Base-by-base conservation (phyloP, 1,140 invertebrate species). In the Hormaphis cornu region DNA sequence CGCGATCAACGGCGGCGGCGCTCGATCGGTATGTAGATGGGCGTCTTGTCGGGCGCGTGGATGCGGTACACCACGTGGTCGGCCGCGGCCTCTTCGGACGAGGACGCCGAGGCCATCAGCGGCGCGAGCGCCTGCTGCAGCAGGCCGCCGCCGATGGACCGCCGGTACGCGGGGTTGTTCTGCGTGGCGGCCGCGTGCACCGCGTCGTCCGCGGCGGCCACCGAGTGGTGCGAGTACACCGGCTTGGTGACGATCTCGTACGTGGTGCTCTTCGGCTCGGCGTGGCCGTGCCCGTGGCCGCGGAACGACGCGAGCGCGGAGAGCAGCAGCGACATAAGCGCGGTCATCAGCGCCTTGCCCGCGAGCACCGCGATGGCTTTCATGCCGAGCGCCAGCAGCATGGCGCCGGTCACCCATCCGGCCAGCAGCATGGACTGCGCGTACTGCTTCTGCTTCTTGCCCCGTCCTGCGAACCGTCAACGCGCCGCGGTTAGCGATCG, bases 181-280 rank as follows among this genome's bases (percentile, higher is more conserved):
- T 72, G 70, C 1, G 52, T 20, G 24, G 40, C 70, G 50, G 71
- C 56, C 10, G 70, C 78, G 12, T 84, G 82, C 59, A 89, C 85
- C 75, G 88, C 86, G 0, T 84, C 83, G 12, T 87, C 89, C 35
- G 54, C 54, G 20, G 35, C n/a, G n/a, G n/a, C n/a, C 70, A 90
- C 87, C 1, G 83, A 83, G 72, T 89, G 87, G 50, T 85, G 84
- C 0, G 83, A 83, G 75, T 90, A 89, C 0, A 90, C 82, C 0
- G 89, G 89, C 73, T 90, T 91, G 56, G 87, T 86, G 35, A 91
- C 85, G 54, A 91, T 89, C 77, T 91, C 89, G 75, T 91, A 91
- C 0, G 88, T 90, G 1, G 88, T 89, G 22, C 86, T 87, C 72
- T 88, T 87, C 1, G 59, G 70, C 12, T 72, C 69, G 16, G 58